Evolutionary conservation across 2,888 invertebrate genomes (phyloP).

Genomic region (Calameuta pallipes): DNA sequence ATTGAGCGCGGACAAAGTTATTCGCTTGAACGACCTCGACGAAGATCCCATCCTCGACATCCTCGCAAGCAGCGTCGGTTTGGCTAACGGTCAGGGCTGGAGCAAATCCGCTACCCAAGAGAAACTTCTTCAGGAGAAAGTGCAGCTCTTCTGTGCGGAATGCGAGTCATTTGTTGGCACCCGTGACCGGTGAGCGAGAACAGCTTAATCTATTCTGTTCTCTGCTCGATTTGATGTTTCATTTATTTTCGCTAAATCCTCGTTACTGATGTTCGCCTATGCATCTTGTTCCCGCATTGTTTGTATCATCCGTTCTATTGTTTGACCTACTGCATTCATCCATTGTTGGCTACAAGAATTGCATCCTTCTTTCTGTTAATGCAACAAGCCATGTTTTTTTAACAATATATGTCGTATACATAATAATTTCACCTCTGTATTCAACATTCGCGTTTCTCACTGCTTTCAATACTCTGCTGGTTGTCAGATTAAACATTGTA

Average conservation of each 20-base stretch:
- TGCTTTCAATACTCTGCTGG: not conserved
- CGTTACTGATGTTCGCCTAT: not conserved
- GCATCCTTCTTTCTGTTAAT: not conserved
- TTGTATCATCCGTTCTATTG: not conserved
- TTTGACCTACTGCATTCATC: not conserved
- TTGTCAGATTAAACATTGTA: not conserved
- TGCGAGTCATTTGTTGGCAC: slow-evolving; percentile 51
- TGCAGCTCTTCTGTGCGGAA: slow-evolving; percentile 57
- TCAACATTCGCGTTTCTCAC: not conserved
- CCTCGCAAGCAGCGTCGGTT: slow-evolving; percentile 75
- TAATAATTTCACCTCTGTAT: not conserved
- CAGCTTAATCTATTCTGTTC: not conserved
- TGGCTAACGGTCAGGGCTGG: slow-evolving; percentile 58
- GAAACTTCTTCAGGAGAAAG: slow-evolving; percentile 47
- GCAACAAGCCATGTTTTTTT: not conserved
- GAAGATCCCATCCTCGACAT: slow-evolving; percentile 82
- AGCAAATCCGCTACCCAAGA: slow-evolving; percentile 52
- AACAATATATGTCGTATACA: not conserved
- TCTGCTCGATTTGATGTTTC: not conserved
- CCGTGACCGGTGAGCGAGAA: slow-evolving; percentile 49
- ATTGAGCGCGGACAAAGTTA: slow-evolving; percentile 80
- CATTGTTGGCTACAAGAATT: not conserved
- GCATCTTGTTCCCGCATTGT: not conserved
- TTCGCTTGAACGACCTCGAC: slow-evolving; percentile 72
- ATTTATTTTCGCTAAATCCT: not conserved